Evolutionary conservation across 2,113 vertebrate genomes (phyloP).

Genomic region (Tragelaphus scriptus): DNA sequence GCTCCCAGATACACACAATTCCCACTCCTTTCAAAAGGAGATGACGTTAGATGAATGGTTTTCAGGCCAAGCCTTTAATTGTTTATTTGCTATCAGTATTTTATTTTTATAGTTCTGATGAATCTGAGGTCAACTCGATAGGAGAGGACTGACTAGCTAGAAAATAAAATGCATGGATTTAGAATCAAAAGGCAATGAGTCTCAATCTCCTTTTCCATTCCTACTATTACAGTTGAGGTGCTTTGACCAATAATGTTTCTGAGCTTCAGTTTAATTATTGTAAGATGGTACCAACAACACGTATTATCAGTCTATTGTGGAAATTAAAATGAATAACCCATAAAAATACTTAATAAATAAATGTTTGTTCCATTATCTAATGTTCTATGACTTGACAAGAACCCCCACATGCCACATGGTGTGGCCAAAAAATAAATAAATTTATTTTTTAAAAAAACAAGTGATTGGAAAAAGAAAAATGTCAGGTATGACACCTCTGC

Average conservation of each 20-base stretch:
- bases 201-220: neutral
- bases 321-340: neutral
- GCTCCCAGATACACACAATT: constrained; percentile 38
- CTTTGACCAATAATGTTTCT: neutral
- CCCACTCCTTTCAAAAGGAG: constrained; percentile 7
- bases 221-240: neutral
- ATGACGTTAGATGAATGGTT: constrained; percentile 15
- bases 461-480: neutral
- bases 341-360: neutral
- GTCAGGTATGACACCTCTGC: neutral
- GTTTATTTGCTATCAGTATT: constrained; percentile 44
- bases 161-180: neutral
- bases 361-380: neutral
- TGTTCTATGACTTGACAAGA: neutral
- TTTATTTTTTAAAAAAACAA: neutral
- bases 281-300: neutral
- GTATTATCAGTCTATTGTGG: too few species aligned
- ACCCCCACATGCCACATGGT: neutral
- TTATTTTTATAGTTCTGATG: constrained; percentile 45
- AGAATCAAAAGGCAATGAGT: neutral
- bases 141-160: neutral
- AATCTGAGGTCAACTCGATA: constrained; percentile 24
- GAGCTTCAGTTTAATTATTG: neutral
- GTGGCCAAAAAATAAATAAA: neutral
- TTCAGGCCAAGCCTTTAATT: constrained; percentile 39